phyloP scores from a whole-genome alignment of 2,888 invertebrate genomes.

The Platynereis dumerilii region DNA sequence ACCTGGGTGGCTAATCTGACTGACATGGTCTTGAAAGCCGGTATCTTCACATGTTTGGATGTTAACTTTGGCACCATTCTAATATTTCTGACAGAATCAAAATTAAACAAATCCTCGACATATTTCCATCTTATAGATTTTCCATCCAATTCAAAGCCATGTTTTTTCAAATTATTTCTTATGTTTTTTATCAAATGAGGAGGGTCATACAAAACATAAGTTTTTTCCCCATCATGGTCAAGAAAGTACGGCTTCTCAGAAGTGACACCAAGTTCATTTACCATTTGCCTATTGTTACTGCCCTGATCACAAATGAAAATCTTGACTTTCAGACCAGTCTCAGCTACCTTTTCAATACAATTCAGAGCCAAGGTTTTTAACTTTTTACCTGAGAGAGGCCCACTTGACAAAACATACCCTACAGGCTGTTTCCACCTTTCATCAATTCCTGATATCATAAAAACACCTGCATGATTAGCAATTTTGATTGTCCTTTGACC shows the following conservation, averaged over 20 bases:
- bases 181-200: slow-evolving; percentile 28
- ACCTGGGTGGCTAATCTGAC: background rate
- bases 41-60: background rate
- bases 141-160: slow-evolving; percentile 9
- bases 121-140: slow-evolving; percentile 10
- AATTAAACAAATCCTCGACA: slow-evolving; percentile 10
- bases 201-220: slow-evolving; percentile 24
- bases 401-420: background rate
- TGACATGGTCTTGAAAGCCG: background rate
- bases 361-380: background rate
- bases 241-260: slow-evolving; percentile 19
- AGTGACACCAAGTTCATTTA: slow-evolving; percentile 16
- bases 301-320: slow-evolving; percentile 27
- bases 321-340: slow-evolving; percentile 6
- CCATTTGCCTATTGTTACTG: slow-evolving; percentile 14
- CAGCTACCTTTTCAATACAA: background rate
- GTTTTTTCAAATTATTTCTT: slow-evolving; percentile 22
- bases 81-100: background rate
- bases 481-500: background rate
- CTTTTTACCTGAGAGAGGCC: background rate
- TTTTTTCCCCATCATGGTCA: background rate
- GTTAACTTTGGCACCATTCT: slow-evolving; percentile 11
- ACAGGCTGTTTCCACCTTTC: background rate
- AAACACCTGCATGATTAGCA: background rate
- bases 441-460: background rate